Conservation (phyloP, 30 jellyfish, hydroid and myxozoan species). For the Clytia hemisphaerica region DNA sequence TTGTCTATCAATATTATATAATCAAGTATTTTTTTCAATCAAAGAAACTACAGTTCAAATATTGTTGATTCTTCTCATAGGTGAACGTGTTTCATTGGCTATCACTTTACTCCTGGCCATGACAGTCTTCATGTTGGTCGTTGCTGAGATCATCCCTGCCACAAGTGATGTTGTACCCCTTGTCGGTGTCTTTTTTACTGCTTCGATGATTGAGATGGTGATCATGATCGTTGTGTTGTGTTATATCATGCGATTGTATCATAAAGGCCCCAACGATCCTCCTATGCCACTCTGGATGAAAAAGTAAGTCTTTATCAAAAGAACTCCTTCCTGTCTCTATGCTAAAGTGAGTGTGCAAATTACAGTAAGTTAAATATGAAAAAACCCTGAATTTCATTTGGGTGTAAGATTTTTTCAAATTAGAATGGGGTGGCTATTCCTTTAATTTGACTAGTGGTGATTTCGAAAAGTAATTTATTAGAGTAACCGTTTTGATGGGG, state of each 20-base stretch:
- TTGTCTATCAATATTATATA: conserved; percentile 40
- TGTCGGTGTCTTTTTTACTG: conserved; percentile 80
- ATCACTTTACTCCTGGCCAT: conserved; percentile 84
- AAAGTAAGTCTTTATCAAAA: conserved; percentile 40
- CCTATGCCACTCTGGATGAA: conserved; percentile 92
- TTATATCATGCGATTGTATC: conserved; percentile 73
- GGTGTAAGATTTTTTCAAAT: too few species aligned
- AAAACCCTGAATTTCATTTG: too few species aligned
- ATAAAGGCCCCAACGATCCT: conserved; percentile 63
- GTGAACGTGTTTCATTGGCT: conserved; percentile 87
- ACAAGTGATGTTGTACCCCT: conserved; percentile 91
- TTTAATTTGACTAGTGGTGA: too few species aligned
- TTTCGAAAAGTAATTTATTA: too few species aligned
- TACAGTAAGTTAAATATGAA: too few species aligned
- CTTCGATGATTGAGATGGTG: conserved; percentile 91
- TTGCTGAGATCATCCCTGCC: conserved; percentile 92
- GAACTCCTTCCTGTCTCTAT: too few species aligned
- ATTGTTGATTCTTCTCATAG: conserved; percentile 25
- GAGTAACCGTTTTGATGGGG: background rate
- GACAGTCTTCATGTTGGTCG: conserved; percentile 97
- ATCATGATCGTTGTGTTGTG: conserved; percentile 76
- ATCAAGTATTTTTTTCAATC: conserved; percentile 65
- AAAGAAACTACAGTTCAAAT: conserved; percentile 20
- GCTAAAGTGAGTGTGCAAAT: too few species aligned
- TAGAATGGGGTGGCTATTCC: too few species aligned